phyloP scores from a whole-genome alignment of 2,888 invertebrate species.

The Campaea margaritaria region DNA sequence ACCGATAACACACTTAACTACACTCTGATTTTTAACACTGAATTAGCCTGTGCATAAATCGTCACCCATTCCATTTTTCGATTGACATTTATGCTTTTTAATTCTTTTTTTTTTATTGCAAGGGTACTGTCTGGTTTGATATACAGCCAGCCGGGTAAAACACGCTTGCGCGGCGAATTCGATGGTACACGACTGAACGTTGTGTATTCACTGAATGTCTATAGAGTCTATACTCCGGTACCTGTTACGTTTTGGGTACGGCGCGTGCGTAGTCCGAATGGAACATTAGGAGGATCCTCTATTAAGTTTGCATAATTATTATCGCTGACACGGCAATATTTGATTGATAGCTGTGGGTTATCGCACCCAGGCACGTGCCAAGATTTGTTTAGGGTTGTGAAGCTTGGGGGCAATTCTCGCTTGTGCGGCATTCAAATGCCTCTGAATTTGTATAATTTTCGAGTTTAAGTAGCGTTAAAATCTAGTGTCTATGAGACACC shows the following conservation, averaged over 20 bases:
- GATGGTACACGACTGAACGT: slow-evolving; percentile 72
- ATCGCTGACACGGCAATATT: slow-evolving; percentile 30
- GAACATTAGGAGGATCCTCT: slow-evolving; percentile 44
- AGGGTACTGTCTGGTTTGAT: slow-evolving; percentile 39
- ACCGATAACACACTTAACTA: slow-evolving; percentile 64
- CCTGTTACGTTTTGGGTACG: slow-evolving; percentile 64
- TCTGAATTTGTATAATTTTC: background rate
- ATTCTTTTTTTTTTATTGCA: slow-evolving; percentile 44
- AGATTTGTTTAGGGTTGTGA: slow-evolving; percentile 15
- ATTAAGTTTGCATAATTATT: slow-evolving; percentile 59
- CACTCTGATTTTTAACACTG: slow-evolving; percentile 16
- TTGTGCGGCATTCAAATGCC: background rate
- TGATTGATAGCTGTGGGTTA: slow-evolving; percentile 26
- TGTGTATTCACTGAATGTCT: slow-evolving; percentile 37
- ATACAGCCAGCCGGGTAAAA: slow-evolving; percentile 47
- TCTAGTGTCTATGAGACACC: too few species aligned
- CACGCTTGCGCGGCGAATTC: slow-evolving; percentile 69
- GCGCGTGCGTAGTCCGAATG: slow-evolving; percentile 60
- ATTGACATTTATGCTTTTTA: slow-evolving; percentile 52
- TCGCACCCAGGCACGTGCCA: slow-evolving; percentile 12
- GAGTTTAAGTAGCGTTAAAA: too few species aligned
- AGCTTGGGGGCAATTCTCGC: background rate
- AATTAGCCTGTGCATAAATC: slow-evolving; percentile 25
- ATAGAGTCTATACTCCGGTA: slow-evolving; percentile 55
- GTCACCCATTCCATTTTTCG: slow-evolving; percentile 33